phyloP scores from a whole-genome alignment of 2,888 invertebrate genomes.

The Blastobasis lacticolella region DNA sequence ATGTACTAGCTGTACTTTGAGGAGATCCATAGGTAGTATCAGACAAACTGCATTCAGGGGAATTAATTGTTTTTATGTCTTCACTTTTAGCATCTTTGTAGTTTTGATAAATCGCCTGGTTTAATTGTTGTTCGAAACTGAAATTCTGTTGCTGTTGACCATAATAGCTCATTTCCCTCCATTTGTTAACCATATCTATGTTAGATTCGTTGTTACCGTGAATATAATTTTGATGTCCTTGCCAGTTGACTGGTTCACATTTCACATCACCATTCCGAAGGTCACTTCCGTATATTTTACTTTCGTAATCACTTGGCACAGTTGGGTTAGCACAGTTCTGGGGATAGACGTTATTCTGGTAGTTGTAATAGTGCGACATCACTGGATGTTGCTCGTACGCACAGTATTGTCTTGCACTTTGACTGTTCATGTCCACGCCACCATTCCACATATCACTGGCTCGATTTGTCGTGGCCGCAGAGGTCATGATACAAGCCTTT shows the following conservation, averaged over 20 bases:
- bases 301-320: slow-evolving; percentile 28
- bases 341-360: slow-evolving; percentile 42
- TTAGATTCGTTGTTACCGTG: slow-evolving; percentile 27
- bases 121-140: slow-evolving; percentile 36
- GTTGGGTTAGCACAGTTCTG: slow-evolving; percentile 42
- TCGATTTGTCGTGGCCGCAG: slow-evolving; percentile 50
- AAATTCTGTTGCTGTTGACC: slow-evolving; percentile 51
- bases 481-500: slow-evolving; percentile 39
- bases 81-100: slow-evolving; percentile 33
- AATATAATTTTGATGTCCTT: slow-evolving; percentile 39
- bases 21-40: slow-evolving; percentile 57
- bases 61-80: slow-evolving; percentile 42
- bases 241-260: slow-evolving; percentile 49
- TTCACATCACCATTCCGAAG: slow-evolving; percentile 30
- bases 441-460: slow-evolving; percentile 63
- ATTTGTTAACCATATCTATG: slow-evolving; percentile 47
- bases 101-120: slow-evolving; percentile 23
- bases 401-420: slow-evolving; percentile 41
- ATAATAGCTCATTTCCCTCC: slow-evolving; percentile 53
- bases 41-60: slow-evolving; percentile 52
- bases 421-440: slow-evolving; percentile 41
- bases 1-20: slow-evolving; percentile 41
- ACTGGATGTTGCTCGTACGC: slow-evolving; percentile 41
- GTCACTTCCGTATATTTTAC: slow-evolving; percentile 32
- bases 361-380: slow-evolving; percentile 36